phyloP scores from a whole-genome alignment of 1,140 invertebrate species.

The Pomacea maculata region DNA sequence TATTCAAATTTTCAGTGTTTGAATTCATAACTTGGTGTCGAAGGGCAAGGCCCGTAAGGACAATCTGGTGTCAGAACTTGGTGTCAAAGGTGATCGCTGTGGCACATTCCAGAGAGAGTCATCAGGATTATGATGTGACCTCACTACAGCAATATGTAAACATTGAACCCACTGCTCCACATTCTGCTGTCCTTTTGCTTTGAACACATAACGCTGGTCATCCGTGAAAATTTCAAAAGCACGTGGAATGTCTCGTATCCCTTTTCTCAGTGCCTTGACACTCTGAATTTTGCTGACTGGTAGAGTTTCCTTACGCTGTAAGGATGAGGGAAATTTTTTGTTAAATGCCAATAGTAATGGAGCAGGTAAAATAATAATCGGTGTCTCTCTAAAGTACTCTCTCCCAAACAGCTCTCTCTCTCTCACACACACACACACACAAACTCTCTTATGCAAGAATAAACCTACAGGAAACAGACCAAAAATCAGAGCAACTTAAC shows the following conservation, averaged over 20 bases:
- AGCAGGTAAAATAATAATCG: no score
- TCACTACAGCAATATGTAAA: constrained; percentile 62
- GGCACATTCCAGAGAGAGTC: not conserved
- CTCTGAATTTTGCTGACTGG: constrained; percentile 88
- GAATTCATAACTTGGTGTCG: no score
- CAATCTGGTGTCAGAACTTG: not conserved
- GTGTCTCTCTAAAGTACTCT: no score
- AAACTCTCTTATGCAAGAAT: no score
- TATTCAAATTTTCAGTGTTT: not conserved
- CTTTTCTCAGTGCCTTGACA: constrained; percentile 83
- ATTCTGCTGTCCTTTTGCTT: constrained; percentile 93
- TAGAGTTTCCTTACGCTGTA: constrained; percentile 57
- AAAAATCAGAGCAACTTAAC: no score
- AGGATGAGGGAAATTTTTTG: not conserved
- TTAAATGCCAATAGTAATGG: no score
- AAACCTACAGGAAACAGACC: no score
- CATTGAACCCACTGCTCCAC: constrained; percentile 85
- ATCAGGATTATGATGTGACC: constrained; percentile 26
- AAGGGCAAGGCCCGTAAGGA: not conserved
- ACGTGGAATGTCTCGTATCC: constrained; percentile 80
- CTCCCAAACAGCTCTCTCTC: no score
- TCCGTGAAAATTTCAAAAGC: constrained; percentile 96
- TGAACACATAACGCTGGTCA: constrained; percentile 86
- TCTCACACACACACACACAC: no score
- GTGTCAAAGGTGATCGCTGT: not conserved